A percentile compares a stretch with the other conserved stretches of the same genome.
These are phyloP conservation scores for Loris lydekkerianus DNA, from an alignment of 2,797 vertebrate genomes.

Conservation along the genomic window DNA sequence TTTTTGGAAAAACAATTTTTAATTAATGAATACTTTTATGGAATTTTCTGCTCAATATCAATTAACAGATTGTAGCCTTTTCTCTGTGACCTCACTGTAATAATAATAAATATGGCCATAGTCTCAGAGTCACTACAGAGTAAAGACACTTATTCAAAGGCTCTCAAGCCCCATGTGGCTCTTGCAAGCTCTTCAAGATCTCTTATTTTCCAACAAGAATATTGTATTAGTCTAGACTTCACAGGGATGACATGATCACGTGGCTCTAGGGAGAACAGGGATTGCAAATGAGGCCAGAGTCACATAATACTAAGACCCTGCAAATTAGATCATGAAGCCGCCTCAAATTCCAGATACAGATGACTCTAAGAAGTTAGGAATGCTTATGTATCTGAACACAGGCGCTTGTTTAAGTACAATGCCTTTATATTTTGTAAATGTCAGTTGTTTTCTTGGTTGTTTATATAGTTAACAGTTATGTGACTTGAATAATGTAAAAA, in stretches of 20 bases:
- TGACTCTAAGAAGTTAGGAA: background rate
- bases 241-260: background rate
- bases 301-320: background rate
- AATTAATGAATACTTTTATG: background rate
- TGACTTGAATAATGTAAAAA: background rate
- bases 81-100: background rate
- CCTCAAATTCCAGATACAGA: background rate
- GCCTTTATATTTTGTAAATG: background rate
- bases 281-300: slow-evolving; percentile 28
- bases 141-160: background rate
- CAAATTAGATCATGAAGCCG: background rate
- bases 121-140: background rate
- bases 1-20: background rate
- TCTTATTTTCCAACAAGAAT: slow-evolving; percentile 21
- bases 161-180: slow-evolving; percentile 22
- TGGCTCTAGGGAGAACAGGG: background rate
- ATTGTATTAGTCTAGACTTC: background rate
- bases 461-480: background rate
- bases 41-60: background rate
- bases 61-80: background rate
- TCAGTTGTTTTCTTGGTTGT: background rate
- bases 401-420: background rate
- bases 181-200: background rate
- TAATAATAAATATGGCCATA: background rate
- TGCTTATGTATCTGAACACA: background rate